A percentile compares a stretch with the other conserved stretches of the same genome.
phyloP scores from a whole-genome alignment of 2,888 invertebrate genomes.

The Clanis bilineata region DNA sequence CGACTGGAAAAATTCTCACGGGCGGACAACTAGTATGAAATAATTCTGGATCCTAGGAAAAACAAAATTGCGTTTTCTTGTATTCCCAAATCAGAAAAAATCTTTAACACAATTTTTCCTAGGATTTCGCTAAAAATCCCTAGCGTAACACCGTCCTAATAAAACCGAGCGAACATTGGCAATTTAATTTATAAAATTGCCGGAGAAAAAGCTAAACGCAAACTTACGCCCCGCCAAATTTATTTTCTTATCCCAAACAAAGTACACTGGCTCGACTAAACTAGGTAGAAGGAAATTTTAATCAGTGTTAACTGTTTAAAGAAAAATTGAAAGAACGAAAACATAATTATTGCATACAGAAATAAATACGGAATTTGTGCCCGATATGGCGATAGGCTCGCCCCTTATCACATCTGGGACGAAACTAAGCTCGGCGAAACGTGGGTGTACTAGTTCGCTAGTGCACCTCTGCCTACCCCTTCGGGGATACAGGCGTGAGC shows the following conservation, averaged over 20 bases:
- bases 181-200: background rate
- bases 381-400: too few relatives aligned
- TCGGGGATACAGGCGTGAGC: too few relatives aligned
- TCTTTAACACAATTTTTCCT: background rate
- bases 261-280: background rate
- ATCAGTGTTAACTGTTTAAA: too few relatives aligned
- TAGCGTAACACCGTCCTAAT: background rate
- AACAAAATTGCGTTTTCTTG: background rate
- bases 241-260: background rate
- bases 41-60: background rate
- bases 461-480: too few relatives aligned
- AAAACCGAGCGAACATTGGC: background rate
- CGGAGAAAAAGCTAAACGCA: background rate
- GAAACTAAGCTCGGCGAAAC: too few relatives aligned
- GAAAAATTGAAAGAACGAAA: too few relatives aligned
- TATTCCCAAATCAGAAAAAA: background rate
- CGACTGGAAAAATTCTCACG: too few relatives aligned
- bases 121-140: background rate
- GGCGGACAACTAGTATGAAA: too few relatives aligned
- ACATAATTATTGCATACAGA: too few relatives aligned
- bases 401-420: too few relatives aligned
- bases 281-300: background rate
- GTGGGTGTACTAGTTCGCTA: too few relatives aligned
- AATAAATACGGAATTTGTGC: too few relatives aligned
- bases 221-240: background rate